These are phyloP conservation scores for Cossypha caffra DNA, from an alignment of 2,797 vertebrate species.

Conservation along the genomic window DNA sequence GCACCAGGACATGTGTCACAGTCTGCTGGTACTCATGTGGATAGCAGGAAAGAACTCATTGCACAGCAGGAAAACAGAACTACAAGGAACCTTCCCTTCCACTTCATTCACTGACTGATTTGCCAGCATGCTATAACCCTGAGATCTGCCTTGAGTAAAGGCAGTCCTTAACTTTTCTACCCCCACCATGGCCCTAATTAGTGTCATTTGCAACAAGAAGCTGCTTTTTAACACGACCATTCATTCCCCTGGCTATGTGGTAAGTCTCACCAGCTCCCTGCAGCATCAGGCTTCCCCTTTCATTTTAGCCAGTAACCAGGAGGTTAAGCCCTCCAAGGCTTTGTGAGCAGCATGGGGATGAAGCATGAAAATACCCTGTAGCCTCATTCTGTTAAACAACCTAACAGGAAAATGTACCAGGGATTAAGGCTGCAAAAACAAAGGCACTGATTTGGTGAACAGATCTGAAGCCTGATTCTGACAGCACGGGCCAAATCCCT, in stretches of 20 bases:
- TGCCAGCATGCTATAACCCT: not conserved
- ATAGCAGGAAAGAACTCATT: not conserved
- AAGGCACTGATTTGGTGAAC: slow-evolving; percentile 11
- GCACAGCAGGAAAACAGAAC: not conserved
- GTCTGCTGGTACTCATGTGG: not conserved
- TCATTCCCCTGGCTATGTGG: not conserved
- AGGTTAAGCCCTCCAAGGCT: slow-evolving; percentile 1
- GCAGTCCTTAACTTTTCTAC: not conserved
- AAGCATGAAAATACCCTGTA: not conserved
- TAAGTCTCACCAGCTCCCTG: not conserved
- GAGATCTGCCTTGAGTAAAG: not conserved
- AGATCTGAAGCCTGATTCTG: slow-evolving; percentile 35
- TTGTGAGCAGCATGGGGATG: not conserved
- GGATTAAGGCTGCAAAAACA: slow-evolving; percentile 56
- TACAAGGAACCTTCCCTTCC: not conserved
- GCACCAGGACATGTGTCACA: not conserved
- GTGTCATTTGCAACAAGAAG: not conserved
- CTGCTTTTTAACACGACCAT: not conserved
- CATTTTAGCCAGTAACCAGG: not conserved
- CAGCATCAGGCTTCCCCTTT: not conserved
- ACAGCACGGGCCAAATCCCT: slow-evolving; percentile 46
- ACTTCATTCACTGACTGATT: not conserved
- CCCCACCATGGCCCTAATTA: not conserved
- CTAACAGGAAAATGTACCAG: slow-evolving; percentile 14
- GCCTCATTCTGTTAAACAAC: slow-evolving; percentile 23